Conservation (phyloP, 2,888 invertebrate species). For the Standfussiana lucernea region DNA sequence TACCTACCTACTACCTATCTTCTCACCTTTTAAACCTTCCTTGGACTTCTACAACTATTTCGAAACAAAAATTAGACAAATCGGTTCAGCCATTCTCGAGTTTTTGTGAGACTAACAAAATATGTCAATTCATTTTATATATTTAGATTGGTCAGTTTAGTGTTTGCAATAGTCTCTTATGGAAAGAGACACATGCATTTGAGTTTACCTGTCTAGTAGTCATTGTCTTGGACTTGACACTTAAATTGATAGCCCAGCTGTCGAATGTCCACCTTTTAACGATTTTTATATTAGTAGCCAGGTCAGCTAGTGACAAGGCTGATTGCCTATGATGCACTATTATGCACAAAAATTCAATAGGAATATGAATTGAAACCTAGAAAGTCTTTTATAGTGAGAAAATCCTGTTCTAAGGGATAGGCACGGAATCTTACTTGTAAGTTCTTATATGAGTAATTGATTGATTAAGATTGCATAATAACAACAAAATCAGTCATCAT, state of each 20-base stretch:
- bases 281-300: neutral
- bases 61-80: too few species aligned
- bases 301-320: neutral
- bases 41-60: too few species aligned
- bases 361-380: constrained; percentile 3
- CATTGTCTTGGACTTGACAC: neutral
- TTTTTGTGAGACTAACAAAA: too few species aligned
- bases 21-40: too few species aligned
- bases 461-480: constrained; percentile 25
- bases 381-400: neutral
- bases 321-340: neutral
- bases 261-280: neutral
- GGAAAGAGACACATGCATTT: neutral
- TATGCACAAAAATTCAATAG: neutral
- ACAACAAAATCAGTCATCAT: constrained; percentile 7
- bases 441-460: neutral
- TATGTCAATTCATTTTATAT: too few species aligned
- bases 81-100: too few species aligned
- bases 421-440: neutral
- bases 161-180: neutral
- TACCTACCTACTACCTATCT: too few species aligned
- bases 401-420: neutral
- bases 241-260: neutral
- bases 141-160: neutral
- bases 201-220: neutral